A percentile compares a stretch with the other conserved stretches of the same genome.
Evolutionary conservation across 2,888 invertebrate species (phyloP).

Genomic region (Dolichomitus sp.): DNA sequence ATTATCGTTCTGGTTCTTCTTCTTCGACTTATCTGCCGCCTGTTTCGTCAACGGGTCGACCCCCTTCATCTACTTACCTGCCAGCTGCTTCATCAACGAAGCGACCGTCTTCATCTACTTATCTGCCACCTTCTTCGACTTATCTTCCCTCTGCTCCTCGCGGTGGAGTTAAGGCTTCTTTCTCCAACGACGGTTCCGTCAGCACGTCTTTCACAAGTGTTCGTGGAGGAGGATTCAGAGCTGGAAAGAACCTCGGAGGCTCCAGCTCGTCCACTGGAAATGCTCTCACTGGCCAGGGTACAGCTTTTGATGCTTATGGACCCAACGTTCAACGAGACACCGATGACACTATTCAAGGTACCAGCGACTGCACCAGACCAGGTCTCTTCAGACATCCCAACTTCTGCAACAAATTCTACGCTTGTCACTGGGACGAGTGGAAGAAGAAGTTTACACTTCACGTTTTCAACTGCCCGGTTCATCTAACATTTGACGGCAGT

Average conservation of each 20-base stretch:
- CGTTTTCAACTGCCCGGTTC: conserved; percentile 93
- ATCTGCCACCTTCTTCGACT: conserved; percentile 47
- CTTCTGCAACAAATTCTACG: conserved; percentile 94
- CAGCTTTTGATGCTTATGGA: conserved; percentile 88
- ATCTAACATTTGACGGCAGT: conserved; percentile 91
- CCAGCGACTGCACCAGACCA: conserved; percentile 86
- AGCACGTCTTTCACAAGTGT: conserved; percentile 42
- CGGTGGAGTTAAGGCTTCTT: conserved; percentile 28
- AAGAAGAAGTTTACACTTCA: conserved; percentile 92
- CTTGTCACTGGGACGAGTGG: conserved; percentile 93
- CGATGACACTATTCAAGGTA: conserved; percentile 87
- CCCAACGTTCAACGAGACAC: conserved; percentile 88
- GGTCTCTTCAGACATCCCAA: conserved; percentile 90
- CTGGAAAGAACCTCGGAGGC: conserved; percentile 63
- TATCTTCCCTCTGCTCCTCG: conserved; percentile 44
- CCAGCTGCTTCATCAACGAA: conserved; percentile 49
- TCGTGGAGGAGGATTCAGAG: conserved; percentile 58
- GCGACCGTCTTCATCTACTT: conserved; percentile 52
- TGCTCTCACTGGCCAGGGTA: conserved; percentile 79
- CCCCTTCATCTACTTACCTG: conserved; percentile 51
- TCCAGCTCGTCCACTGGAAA: conserved; percentile 58
- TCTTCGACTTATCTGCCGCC: conserved; percentile 46
- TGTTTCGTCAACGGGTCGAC: conserved; percentile 45
- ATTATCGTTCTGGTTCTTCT: conserved; percentile 60
- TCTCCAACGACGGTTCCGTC: conserved; percentile 47